phyloP scores from a whole-genome alignment of 2,888 invertebrate genomes.

The Lycocerus yunnanus region DNA sequence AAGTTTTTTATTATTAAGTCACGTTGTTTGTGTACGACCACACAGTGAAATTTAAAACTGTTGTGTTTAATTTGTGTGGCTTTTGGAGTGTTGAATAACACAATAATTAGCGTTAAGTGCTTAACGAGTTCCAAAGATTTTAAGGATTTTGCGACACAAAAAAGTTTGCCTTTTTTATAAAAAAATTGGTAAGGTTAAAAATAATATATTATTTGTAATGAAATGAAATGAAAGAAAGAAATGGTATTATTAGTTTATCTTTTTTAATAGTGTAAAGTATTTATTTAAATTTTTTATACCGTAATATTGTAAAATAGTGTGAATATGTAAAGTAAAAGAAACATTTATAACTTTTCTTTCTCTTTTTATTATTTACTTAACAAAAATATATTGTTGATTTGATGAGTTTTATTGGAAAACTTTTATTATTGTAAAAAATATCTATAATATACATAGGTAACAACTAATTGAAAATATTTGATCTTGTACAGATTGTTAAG shows the following conservation, averaged over 20 bases:
- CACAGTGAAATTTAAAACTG: neutral
- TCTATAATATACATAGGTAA: conserved; percentile 6
- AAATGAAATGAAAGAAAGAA: neutral
- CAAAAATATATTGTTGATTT: neutral
- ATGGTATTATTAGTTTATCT: conserved; percentile 21
- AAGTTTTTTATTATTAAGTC: neutral
- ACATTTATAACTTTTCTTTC: neutral
- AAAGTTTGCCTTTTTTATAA: conserved; percentile 1
- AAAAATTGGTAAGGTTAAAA: neutral
- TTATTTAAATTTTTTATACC: conserved; percentile 21
- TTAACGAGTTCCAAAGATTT: neutral
- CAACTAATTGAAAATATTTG: conserved; percentile 34
- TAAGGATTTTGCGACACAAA: neutral
- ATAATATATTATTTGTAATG: neutral
- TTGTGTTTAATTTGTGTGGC: neutral
- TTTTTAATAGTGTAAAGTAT: conserved; percentile 24
- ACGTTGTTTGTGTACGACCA: neutral
- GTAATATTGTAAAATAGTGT: conserved; percentile 24
- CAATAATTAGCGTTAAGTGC: conserved; percentile 9
- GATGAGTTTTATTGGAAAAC: neutral
- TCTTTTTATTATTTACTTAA: neutral
- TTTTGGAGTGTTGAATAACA: neutral
- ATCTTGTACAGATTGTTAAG: conserved; percentile 38
- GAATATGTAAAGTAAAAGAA: conserved; percentile 26
- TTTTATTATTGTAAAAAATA: neutral